Evolutionary conservation across 1,140 invertebrate genomes (phyloP), one percentile per base, ranked within the genome.

Genomic region (Panulirus ornatus): DNA sequence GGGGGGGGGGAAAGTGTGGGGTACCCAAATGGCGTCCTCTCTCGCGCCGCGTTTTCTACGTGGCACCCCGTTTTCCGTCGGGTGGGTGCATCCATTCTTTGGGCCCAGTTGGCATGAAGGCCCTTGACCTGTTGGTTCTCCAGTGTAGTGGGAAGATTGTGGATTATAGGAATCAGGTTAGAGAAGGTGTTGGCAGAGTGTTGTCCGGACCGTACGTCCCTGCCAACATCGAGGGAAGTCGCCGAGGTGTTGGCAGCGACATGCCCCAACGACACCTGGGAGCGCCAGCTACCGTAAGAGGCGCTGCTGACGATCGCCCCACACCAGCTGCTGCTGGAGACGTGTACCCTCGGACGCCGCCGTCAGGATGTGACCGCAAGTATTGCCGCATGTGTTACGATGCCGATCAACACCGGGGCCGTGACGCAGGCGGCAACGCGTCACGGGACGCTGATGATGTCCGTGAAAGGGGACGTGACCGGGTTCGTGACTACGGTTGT

Each of bases 81-180:
- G 30, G 11, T 54, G 16, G 36, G 44, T n/a, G n/a, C n/a, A n/a
- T n/a, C n/a, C n/a, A 30, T 22, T 42, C 51, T 66, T 78, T 47
- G 6, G 84, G 47, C n/a, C n/a, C 47, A 87, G 84, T 87, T 63
- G 70, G 22, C 75, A 87, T 87, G 84, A 87, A 87, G 84, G 34
- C 84, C 34, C 84, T 87, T 78, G 84, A 87, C 84, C 51, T 87
- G 84, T 63, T 87, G 38, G 84, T 87, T 73, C 51, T 87, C 27
- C 84, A 78, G 73, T 87, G 84, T 63, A 73, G 71, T 34, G 63
- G 84, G n/a, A 87, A 87, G 42, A 40, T 58, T 19, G 84, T 44
- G 51, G 84, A 79, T 51, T 54, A 14, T 27, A 34, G 75, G 44
- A 34, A 58, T 30, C 47, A 70, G 34, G n/a, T 51, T 6, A 47